Base-by-base conservation (phyloP, 2,113 vertebrate genomes). In the Cyanoliseus patagonus region DNA sequence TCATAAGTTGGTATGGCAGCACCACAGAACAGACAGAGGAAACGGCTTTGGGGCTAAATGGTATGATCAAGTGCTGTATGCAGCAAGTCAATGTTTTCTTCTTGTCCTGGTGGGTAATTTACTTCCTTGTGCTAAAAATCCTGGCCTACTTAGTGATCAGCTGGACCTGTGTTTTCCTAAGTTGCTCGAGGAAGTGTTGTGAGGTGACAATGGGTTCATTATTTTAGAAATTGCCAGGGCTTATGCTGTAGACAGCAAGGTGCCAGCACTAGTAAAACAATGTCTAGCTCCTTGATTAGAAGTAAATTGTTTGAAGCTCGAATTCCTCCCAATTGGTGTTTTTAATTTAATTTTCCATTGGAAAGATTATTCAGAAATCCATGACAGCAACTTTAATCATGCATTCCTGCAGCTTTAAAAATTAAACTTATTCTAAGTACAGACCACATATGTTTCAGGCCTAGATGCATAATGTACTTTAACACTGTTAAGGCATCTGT, bases 1-100 rank as follows among this genome's bases (percentile, higher is more conserved):
- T 23, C 20, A n/a, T 0, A 1, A 22, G 15, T 13, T 1, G 0
- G 11, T 13, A 35, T 53, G 41, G 31, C 11, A 14, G 10, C 7
- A 0, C 37, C 44, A n/a, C 0, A 1, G 31, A 35, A 28, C 0
- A 0, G 13, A 23, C 18, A 53, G 42, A 64, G 37, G 30, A 64
- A 64, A 52, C 23, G 10, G 14, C 27, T 75, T 39, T 66, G 75
- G 53, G 64, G 39, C 3, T 1, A n/a, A 42, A 47, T 12, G 8
- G 7, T 44, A 20, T 2, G 19, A 23, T 9, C 13, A 10, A 19
- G 53, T 39, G 14, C 19, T 14, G 3, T 7, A 23, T 11, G 13
- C 10, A 23, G 37, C 41, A 44, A 33, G 27, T 23, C 47, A 42
- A 8, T 0, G 0, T 15, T 35, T 39, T 80, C 51, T 75, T 57